Evolutionary conservation across 2,888 invertebrate genomes (phyloP), one percentile per base, ranked within the genome.

Genomic region (Stenoptilia bipunctidactyla): DNA sequence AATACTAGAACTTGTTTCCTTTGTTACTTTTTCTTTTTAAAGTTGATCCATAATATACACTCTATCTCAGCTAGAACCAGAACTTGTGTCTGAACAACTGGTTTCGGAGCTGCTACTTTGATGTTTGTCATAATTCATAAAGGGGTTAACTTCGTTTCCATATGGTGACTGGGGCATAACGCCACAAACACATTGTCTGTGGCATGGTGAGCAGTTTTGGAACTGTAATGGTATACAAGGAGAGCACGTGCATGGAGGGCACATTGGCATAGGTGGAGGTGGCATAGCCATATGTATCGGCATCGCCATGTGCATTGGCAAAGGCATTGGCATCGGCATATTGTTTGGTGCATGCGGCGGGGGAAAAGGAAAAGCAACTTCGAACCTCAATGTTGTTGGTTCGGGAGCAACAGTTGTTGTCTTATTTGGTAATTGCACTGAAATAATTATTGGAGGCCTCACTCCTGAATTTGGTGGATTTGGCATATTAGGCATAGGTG

Each of bases 281-380:
- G 44, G 40, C 1, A 45, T 42, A 1, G 38, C 42, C 12, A 9
- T 5, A 8, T 8, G 5, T 25, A 59, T 58, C 6, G 69, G 71
- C 1, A 73, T 38, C 1, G 64, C 60, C 6, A 64, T 47, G 15
- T 65, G 66, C 13, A 67, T 52, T 1, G 63, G 53, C 42, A 56
- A 34, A 1, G 50, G 45, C n/a, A 52, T 37, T 1, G 49, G 47
- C 33, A 56, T 36, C 0, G 45, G 44, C 27, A 48, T 38, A 1
- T 43, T 50, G 10, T 43, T 50, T 0, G 47, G 52, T 14, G 39
- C 46, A 0, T 43, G 47, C 20, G 42, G 40, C 30, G 41, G 20
- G 1, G 34, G 40, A 2, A 20, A 20, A 3, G 4, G 3, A 20
- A 20, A 20, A 20, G 3, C 8, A 3, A 20, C 4, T 8, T 20